Evolutionary conservation across 2,888 invertebrate genomes (phyloP).

Genomic region (Mythimna albipuncta): DNA sequence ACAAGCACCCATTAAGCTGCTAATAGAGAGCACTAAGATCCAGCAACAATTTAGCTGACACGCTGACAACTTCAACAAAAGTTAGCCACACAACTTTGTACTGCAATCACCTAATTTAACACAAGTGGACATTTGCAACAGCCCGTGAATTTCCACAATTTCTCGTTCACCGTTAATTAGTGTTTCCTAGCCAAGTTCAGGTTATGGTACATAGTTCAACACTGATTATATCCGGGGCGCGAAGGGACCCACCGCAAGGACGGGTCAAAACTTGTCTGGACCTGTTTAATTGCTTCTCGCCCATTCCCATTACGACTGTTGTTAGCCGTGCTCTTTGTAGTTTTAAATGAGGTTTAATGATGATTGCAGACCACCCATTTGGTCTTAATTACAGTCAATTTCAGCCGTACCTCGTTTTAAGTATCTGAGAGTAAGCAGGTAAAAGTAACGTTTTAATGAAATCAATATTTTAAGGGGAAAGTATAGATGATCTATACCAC

Average conservation of each 20-base stretch:
- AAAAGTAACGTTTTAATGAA: not conserved
- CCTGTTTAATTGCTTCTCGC: slow-evolving; percentile 74
- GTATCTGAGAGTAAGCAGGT: not conserved
- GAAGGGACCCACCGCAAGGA: slow-evolving; percentile 71
- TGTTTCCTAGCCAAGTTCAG: slow-evolving; percentile 57
- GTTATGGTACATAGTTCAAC: slow-evolving; percentile 67
- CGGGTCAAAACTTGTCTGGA: slow-evolving; percentile 70
- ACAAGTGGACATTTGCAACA: slow-evolving; percentile 49
- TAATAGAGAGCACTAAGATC: not conserved
- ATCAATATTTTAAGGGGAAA: no score
- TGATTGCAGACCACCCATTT: slow-evolving; percentile 59
- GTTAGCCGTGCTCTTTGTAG: slow-evolving; percentile 61
- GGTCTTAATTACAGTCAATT: slow-evolving; percentile 45
- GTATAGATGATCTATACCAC: no score
- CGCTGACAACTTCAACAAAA: slow-evolving; percentile 17
- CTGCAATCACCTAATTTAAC: slow-evolving; percentile 51
- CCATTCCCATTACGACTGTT: slow-evolving; percentile 63
- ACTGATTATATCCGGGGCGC: slow-evolving; percentile 76
- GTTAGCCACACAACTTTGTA: slow-evolving; percentile 31
- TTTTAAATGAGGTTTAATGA: slow-evolving; percentile 67
- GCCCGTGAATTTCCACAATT: slow-evolving; percentile 52
- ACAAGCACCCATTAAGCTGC: not conserved
- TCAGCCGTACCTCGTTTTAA: slow-evolving; percentile 4
- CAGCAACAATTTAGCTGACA: not conserved
- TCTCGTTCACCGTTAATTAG: slow-evolving; percentile 64